Percentiles rank a stretch among this genome's conserved stretches.
Conservation (phyloP, 2,113 vertebrate species). For the Chaenogobius annularis region DNA sequence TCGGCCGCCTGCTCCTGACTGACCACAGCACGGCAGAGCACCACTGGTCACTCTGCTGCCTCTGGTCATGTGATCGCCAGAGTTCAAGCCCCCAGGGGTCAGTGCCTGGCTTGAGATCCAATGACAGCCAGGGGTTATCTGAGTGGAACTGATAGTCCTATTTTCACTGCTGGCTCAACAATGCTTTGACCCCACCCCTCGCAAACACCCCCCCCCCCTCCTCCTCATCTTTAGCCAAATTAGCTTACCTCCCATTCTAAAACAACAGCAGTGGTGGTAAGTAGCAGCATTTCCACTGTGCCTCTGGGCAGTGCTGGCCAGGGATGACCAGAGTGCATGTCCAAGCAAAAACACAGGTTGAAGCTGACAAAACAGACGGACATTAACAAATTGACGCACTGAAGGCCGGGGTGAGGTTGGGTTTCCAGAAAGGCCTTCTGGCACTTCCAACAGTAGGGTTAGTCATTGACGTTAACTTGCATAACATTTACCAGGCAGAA, state of each 20-base stretch:
- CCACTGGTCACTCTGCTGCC: constrained; percentile 90
- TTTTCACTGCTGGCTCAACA: constrained; percentile 79
- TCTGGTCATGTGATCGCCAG: constrained; percentile 86
- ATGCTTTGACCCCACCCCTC: constrained; percentile 59
- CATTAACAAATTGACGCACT: constrained; percentile 59
- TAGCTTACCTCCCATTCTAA: constrained; percentile 45
- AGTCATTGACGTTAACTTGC: neutral
- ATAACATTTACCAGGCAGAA: neutral
- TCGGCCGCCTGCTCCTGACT: constrained; percentile 77
- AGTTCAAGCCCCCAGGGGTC: constrained; percentile 92
- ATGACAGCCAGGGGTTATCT: constrained; percentile 91
- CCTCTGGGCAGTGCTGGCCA: constrained; percentile 54
- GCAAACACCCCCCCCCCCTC: constrained; percentile 29
- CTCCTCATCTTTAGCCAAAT: constrained; percentile 40
- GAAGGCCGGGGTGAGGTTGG: constrained; percentile 19
- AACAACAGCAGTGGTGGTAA: neutral
- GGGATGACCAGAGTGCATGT: constrained; percentile 65
- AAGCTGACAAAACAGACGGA: constrained; percentile 59
- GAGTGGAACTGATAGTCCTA: constrained; percentile 89
- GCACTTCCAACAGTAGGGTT: neutral
- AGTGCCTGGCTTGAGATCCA: constrained; percentile 83
- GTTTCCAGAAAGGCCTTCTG: constrained; percentile 25
- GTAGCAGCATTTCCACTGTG: constrained; percentile 20
- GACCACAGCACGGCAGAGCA: constrained; percentile 71
- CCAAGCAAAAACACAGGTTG: constrained; percentile 69